These are phyloP conservation scores for Catostomus latipinnis DNA, from an alignment of 2,797 vertebrate species.

Conservation along the genomic window DNA sequence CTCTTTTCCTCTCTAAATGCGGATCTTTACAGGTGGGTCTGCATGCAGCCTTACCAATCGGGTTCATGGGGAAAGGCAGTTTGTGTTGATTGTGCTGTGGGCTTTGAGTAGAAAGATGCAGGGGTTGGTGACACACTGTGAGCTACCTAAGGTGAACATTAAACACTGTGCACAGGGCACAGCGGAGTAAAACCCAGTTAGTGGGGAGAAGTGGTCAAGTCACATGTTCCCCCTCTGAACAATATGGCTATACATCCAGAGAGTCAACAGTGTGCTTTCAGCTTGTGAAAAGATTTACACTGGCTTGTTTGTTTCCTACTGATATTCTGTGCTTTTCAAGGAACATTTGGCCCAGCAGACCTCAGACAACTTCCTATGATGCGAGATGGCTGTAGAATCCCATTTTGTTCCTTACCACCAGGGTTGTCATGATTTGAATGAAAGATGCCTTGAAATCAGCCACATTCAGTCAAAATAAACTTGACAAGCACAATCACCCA, in stretches of 20 bases:
- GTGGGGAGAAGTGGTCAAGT: slow-evolving; percentile 14
- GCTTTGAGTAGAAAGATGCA: slow-evolving; percentile 24
- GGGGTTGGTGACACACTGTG: slow-evolving; percentile 36
- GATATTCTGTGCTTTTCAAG: background rate
- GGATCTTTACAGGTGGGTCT: slow-evolving; percentile 45
- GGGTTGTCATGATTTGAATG: too few relatives aligned
- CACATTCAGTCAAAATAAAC: too few relatives aligned
- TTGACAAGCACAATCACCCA: too few relatives aligned
- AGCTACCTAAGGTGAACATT: slow-evolving; percentile 27
- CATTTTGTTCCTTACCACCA: background rate
- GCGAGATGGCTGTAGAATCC: background rate
- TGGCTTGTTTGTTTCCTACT: slow-evolving; percentile 30
- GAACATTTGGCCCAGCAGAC: slow-evolving; percentile 11
- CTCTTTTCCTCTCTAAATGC: slow-evolving; percentile 62
- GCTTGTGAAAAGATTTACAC: slow-evolving; percentile 34
- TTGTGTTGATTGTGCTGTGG: slow-evolving; percentile 44
- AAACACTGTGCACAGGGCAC: slow-evolving; percentile 16
- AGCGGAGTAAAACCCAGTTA: slow-evolving; percentile 16
- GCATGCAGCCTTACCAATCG: slow-evolving; percentile 35
- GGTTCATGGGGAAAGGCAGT: slow-evolving; percentile 30
- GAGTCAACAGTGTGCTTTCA: background rate
- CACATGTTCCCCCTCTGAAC: slow-evolving; percentile 8
- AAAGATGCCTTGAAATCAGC: too few relatives aligned
- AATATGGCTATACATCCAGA: background rate
- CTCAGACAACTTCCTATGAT: slow-evolving; percentile 3